These are phyloP conservation scores for Drosophila navojoa DNA, from an alignment of 1,140 invertebrate species.

Conservation along the genomic window DNA sequence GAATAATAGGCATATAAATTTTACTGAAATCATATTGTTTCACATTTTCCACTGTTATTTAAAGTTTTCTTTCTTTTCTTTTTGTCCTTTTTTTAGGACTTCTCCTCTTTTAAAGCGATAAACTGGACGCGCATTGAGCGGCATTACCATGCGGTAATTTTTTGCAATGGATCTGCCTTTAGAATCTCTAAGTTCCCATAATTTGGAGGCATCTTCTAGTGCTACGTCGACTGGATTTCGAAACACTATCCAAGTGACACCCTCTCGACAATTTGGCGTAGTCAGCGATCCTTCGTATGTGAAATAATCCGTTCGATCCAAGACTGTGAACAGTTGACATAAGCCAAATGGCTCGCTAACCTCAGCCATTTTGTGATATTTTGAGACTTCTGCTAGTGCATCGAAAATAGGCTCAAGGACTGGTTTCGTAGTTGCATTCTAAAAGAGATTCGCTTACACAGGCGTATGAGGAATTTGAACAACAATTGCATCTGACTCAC, in stretches of 20 bases:
- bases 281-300: not conserved
- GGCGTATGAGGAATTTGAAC: too few species aligned
- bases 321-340: not conserved
- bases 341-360: not conserved
- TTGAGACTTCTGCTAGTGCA: not conserved
- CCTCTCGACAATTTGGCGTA: not conserved
- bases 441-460: too few species aligned
- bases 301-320: not conserved
- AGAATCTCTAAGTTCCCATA: not conserved
- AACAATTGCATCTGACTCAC: too few species aligned
- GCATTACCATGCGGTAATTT: too few species aligned
- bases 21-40: slow-evolving; percentile 8
- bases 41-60: slow-evolving; percentile 19
- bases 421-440: too few species aligned
- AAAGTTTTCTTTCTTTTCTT: slow-evolving; percentile 9
- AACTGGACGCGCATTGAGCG: not conserved
- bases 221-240: not conserved
- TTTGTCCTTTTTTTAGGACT: not conserved
- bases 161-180: too few species aligned
- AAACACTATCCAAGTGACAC: slow-evolving; percentile 1
- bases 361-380: too few species aligned
- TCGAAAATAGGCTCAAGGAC: too few species aligned
- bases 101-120: not conserved
- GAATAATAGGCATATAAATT: slow-evolving; percentile 34
- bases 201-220: not conserved